Percentiles rank a stretch among this genome's conserved stretches.
These are phyloP conservation scores for Cryptoprocta ferox DNA, from an alignment of 2,797 vertebrate genomes.

Conservation along the genomic window DNA sequence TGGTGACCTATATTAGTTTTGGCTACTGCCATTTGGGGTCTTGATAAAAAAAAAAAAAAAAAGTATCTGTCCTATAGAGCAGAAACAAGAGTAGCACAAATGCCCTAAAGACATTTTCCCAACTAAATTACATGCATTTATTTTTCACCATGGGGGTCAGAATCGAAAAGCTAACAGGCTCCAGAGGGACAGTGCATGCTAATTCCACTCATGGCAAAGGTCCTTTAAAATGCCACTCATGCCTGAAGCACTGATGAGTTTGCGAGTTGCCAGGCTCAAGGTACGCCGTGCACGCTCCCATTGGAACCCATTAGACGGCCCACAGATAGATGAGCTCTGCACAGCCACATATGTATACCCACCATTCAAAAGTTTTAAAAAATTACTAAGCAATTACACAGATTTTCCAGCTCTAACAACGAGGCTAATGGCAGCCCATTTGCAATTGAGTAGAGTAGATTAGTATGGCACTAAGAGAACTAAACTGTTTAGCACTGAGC, in stretches of 20 bases:
- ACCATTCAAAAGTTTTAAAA: constrained; percentile 72
- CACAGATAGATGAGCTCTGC: constrained; percentile 74
- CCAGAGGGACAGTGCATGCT: constrained; percentile 82
- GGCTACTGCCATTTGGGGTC: not conserved
- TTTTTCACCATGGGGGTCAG: constrained; percentile 70
- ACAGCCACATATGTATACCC: not conserved
- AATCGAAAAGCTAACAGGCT: constrained; percentile 85
- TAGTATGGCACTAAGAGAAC: not conserved
- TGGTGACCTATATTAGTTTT: constrained; percentile 46
- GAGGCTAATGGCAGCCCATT: constrained; percentile 13
- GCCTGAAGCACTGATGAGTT: constrained; percentile 80
- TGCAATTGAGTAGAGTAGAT: constrained; percentile 64
- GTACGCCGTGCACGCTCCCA: constrained; percentile 65
- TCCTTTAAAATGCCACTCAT: constrained; percentile 80
- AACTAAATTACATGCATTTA: constrained; percentile 79
- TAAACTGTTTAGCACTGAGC: constrained; percentile 36
- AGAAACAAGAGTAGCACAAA: constrained; percentile 74
- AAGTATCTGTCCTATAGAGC: constrained; percentile 43
- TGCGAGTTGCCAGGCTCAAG: constrained; percentile 67
- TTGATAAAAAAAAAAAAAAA: not conserved
- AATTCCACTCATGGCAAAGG: constrained; percentile 84
- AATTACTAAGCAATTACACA: constrained; percentile 75
- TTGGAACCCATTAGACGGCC: constrained; percentile 84
- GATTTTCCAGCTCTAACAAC: constrained; percentile 63
- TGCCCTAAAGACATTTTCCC: constrained; percentile 76